Evolutionary conservation across 2,113 vertebrate species (phyloP), one percentile per base, ranked within the genome.

Genomic region (Scomber colias): DNA sequence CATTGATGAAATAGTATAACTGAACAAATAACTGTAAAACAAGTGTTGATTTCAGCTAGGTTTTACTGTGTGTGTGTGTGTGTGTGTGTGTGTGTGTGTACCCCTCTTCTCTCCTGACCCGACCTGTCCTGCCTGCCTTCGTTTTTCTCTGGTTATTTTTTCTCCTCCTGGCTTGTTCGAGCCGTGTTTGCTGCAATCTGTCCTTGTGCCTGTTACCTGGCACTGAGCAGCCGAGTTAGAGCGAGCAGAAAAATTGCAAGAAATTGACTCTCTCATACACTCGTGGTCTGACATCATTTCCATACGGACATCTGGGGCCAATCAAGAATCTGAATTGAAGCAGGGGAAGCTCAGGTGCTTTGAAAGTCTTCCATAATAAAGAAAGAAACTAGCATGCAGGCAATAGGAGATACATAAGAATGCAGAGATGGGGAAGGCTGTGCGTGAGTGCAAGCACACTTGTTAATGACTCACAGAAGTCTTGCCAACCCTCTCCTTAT

Each of bases 261-360:
- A 87, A 88, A 83, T 89, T 69, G 79, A 44, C 69, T 90, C 60
- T 27, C 57, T 49, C 40, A 57, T 73, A 75, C 78, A 72, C 79
- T 87, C 62, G 13, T 17, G 64, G 69, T 84, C 74, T 54, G 76
- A 86, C 61, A 81, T 78, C 14, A 83, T 92, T 83, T 91, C 83
- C 88, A 89, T 86, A 75, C 31, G 68, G 84, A 83, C 83, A 84
- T 86, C 81, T 88, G 76, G 65, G 81, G 50, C 81, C 79, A 85
- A 90, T 90, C 87, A 85, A 87, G 79, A 62, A 64, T 75, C 49
- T n/a, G 70, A 84, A 84, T 70, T 75, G 51, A 82, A 83, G 74
- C 68, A 61, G 46, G 35, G 48, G 35, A 85, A 81, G 88, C 88
- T 84, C 89, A 92, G 89, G 89, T 92, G 89, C 87, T 54, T 27